These are phyloP conservation scores for Drosophila macrospina DNA, from an alignment of 2,888 invertebrate genomes.

Conservation along the genomic window DNA sequence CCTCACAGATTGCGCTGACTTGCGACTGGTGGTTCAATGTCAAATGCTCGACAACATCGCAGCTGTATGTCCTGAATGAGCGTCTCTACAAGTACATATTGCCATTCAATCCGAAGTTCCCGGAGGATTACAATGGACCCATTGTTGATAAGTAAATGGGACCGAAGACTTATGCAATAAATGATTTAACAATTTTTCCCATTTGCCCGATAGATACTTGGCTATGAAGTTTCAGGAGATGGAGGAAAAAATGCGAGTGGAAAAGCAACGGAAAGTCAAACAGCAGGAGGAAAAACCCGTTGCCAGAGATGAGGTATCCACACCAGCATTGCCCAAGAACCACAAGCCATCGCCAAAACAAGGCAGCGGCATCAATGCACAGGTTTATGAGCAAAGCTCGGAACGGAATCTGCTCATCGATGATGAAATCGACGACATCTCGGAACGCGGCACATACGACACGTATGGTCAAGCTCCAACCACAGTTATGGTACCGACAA, in stretches of 20 bases:
- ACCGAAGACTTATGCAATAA: background rate
- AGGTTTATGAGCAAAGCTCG: constrained; percentile 83
- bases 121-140: constrained; percentile 95
- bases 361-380: constrained; percentile 77
- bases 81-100: constrained; percentile 94
- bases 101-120: constrained; percentile 94
- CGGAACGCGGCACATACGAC: constrained; percentile 78
- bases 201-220: constrained; percentile 88
- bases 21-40: constrained; percentile 98
- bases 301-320: constrained; percentile 73
- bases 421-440: constrained; percentile 83
- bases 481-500: constrained; percentile 58
- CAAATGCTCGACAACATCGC: constrained; percentile 92
- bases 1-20: constrained; percentile 89
- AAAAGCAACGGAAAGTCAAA: constrained; percentile 87
- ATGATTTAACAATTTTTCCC: background rate
- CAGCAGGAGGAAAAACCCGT: constrained; percentile 76
- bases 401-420: constrained; percentile 84
- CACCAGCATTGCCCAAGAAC: constrained; percentile 48
- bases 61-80: constrained; percentile 94
- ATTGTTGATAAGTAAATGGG: constrained; percentile 92
- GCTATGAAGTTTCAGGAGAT: constrained; percentile 94
- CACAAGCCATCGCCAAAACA: constrained; percentile 61
- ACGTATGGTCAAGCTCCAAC: constrained; percentile 65
- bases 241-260: constrained; percentile 92